Conservation (phyloP, 2,113 vertebrate genomes). For the Platichthys flesus region DNA sequence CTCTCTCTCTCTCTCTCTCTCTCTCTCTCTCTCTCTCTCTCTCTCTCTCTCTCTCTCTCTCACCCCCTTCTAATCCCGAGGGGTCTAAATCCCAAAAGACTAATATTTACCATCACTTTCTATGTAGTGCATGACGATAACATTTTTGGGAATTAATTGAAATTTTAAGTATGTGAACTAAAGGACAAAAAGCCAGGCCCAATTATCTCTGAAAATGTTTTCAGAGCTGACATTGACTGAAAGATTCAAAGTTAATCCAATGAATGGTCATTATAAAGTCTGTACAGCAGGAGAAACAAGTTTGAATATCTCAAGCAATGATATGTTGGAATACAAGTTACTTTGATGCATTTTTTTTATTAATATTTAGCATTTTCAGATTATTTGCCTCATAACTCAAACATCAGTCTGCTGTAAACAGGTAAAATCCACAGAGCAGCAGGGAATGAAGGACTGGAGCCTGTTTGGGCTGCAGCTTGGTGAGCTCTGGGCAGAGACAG, state of each 20-base stretch:
- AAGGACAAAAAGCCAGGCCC: too few species aligned
- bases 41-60: too few species aligned
- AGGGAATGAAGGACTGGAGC: constrained; percentile 8
- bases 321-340: background rate
- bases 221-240: too few species aligned
- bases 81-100: too few species aligned
- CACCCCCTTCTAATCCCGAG: too few species aligned
- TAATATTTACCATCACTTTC: too few species aligned
- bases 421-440: constrained; percentile 20
- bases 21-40: too few species aligned
- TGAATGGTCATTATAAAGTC: background rate
- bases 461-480: constrained; percentile 35
- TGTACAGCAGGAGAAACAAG: background rate
- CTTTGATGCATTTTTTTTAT: background rate
- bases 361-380: background rate
- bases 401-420: background rate
- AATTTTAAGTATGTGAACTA: too few species aligned
- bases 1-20: too few species aligned
- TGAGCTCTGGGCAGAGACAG: constrained; percentile 73
- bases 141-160: too few species aligned
- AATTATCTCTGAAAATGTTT: background rate
- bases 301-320: background rate
- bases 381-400: background rate
- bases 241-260: too few species aligned
- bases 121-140: too few species aligned